Percentiles rank a stretch among this genome's conserved stretches.
phyloP scores from a whole-genome alignment of 2,113 vertebrate genomes.

The Melierax canorus region DNA sequence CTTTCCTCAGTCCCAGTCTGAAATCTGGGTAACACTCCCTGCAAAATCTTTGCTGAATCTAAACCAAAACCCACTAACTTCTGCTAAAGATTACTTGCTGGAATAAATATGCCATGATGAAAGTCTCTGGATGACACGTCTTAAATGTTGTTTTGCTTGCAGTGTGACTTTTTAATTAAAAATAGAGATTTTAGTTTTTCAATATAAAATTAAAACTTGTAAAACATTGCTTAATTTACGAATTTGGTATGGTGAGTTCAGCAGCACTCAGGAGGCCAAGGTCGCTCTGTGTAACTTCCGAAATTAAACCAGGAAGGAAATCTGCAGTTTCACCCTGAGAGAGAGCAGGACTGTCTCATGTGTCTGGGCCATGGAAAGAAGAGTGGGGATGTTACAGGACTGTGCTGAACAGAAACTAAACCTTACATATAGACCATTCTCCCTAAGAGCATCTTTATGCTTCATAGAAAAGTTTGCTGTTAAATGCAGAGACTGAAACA shows the following conservation, averaged over 20 bases:
- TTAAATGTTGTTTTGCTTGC: not conserved
- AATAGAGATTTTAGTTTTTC: not conserved
- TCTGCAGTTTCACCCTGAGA: slow-evolving; percentile 61
- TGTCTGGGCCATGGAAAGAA: slow-evolving; percentile 21
- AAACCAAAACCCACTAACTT: not conserved
- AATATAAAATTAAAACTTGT: not conserved
- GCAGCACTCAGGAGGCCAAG: slow-evolving; percentile 5
- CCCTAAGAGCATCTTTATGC: not conserved
- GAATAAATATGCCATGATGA: not conserved
- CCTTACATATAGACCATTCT: not conserved
- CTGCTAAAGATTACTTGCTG: not conserved
- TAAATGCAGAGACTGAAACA: not conserved
- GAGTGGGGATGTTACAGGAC: not conserved
- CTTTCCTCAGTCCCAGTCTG: not conserved
- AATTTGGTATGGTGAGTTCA: not conserved
- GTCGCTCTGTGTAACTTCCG: slow-evolving; percentile 41
- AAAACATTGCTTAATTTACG: not conserved
- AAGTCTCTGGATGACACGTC: not conserved
- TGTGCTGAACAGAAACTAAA: not conserved
- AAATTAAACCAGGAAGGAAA: slow-evolving; percentile 70
- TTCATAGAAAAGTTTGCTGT: not conserved
- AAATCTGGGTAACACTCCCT: not conserved
- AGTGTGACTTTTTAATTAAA: not conserved
- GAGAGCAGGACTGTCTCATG: not conserved
- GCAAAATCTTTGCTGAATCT: not conserved